Conservation (phyloP, 1,140 invertebrate species). For the Hycleus cichorii region DNA sequence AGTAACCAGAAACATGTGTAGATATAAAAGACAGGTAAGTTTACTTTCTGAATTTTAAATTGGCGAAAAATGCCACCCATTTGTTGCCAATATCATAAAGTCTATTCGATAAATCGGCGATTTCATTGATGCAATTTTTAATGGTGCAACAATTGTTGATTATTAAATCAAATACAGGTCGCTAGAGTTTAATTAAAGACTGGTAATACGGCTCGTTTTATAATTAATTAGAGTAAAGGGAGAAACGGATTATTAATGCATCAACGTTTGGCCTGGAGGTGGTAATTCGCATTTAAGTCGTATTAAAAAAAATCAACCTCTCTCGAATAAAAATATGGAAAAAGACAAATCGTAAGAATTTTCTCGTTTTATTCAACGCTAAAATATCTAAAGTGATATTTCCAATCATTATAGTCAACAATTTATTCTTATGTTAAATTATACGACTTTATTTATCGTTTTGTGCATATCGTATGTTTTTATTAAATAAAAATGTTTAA, state of each 20-base stretch:
- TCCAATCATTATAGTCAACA: conserved; percentile 7
- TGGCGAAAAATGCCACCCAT: not conserved
- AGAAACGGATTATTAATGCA: conserved; percentile 5
- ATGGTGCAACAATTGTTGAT: too few species aligned
- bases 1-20: conserved; percentile 8
- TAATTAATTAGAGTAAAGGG: too few species aligned
- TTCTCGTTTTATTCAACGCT: conserved; percentile 9
- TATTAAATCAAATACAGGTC: too few species aligned
- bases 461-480: not conserved
- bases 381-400: conserved; percentile 3
- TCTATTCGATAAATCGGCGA: not conserved
- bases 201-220: too few species aligned
- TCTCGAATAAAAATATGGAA: not conserved
- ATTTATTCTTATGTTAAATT: conserved; percentile 9
- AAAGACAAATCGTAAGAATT: conserved; percentile 1
- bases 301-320: too few species aligned
- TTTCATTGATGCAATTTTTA: not conserved
- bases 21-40: conserved; percentile 7
- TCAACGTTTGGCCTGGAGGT: conserved; percentile 1
- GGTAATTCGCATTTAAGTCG: not conserved
- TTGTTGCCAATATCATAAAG: not conserved
- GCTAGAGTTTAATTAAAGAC: too few species aligned
- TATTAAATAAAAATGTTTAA: not conserved
- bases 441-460: conserved; percentile 12
- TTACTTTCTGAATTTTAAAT: conserved; percentile 3